These are phyloP conservation scores for Zapornia atra DNA, from an alignment of 2,113 vertebrate genomes.

Conservation along the genomic window DNA sequence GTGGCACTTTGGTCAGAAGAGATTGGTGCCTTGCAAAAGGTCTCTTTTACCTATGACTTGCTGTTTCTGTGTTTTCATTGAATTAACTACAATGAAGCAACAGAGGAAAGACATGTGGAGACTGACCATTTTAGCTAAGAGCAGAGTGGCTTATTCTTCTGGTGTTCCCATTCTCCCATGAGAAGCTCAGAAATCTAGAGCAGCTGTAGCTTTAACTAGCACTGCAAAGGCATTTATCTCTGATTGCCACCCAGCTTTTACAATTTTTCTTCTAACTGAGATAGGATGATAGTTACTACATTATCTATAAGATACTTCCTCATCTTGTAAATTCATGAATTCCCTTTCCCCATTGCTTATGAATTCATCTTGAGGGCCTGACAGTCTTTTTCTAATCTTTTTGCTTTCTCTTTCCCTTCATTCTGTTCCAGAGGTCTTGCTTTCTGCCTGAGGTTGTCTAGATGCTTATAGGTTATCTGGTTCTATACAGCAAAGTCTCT, in stretches of 20 bases:
- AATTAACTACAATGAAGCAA: not conserved
- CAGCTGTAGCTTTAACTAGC: not conserved
- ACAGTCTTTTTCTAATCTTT: not conserved
- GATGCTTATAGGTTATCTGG: not conserved
- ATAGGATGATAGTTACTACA: not conserved
- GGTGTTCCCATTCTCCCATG: not conserved
- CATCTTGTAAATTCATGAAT: not conserved
- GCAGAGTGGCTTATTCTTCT: not conserved
- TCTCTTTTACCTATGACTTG: not conserved
- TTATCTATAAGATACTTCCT: not conserved
- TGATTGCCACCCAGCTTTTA: not conserved
- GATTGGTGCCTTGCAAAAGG: not conserved
- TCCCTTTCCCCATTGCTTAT: not conserved
- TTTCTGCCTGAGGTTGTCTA: not conserved
- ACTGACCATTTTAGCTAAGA: not conserved
- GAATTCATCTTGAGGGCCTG: not conserved
- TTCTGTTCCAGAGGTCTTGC: not conserved
- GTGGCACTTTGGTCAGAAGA: not conserved
- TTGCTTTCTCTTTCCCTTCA: not conserved
- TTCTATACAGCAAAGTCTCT: not conserved
- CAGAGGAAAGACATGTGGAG: not conserved
- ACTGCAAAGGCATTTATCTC: not conserved
- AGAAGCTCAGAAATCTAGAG: not conserved
- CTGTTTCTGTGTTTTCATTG: not conserved
- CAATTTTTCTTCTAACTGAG: not conserved